Percentiles rank a stretch among this genome's conserved stretches.
Evolutionary conservation across 2,797 vertebrate species (phyloP).

Genomic region (Macropus fuliginosus): DNA sequence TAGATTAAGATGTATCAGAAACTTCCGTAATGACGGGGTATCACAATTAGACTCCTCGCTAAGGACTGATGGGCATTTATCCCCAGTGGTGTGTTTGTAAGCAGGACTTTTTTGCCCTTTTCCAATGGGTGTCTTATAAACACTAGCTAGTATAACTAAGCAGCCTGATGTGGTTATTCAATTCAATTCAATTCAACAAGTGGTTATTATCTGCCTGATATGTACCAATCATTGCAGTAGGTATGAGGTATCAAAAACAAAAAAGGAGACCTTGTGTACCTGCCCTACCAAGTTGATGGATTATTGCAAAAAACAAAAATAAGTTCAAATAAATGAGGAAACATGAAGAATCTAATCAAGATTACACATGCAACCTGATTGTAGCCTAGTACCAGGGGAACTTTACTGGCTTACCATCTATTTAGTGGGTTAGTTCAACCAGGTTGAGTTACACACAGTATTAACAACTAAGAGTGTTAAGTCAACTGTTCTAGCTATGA

Average conservation of each 20-base stretch:
- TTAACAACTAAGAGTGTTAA: background rate
- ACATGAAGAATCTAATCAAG: constrained; percentile 9
- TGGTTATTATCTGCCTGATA: background rate
- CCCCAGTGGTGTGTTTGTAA: background rate
- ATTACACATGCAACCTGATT: background rate
- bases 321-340: background rate
- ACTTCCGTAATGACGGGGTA: fast-evolving
- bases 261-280: background rate
- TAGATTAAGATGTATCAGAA: background rate
- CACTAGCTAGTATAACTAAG: background rate
- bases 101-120: background rate
- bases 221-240: background rate
- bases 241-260: background rate
- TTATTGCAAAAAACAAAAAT: background rate
- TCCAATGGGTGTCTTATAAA: background rate
- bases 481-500: background rate
- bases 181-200: background rate
- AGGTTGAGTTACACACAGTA: background rate
- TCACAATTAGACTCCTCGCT: background rate
- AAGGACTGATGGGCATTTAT: too few relatives aligned
- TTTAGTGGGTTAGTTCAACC: background rate
- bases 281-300: background rate
- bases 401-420: background rate
- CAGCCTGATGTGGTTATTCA: background rate
- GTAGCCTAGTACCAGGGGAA: background rate